Percentiles rank a stretch among this genome's conserved stretches.
Conservation (phyloP, 1,140 invertebrate species). For the Octopus sinensis region DNA sequence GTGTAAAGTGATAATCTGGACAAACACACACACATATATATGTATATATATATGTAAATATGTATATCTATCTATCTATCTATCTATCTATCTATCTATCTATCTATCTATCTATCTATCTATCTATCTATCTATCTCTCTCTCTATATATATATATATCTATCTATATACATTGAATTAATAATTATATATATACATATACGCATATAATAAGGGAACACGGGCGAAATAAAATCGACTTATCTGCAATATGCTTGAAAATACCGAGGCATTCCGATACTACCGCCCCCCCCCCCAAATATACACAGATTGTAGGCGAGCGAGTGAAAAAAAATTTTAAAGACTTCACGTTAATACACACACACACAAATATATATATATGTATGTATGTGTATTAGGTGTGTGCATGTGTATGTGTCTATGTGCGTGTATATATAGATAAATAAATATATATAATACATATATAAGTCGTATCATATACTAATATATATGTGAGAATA, state of each 20-base stretch:
- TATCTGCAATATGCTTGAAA: too few species aligned
- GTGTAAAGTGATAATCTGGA: neutral
- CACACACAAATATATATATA: neutral
- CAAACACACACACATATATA: neutral
- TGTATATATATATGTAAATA: neutral
- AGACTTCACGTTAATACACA: too few species aligned
- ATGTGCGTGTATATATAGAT: neutral
- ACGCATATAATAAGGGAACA: too few species aligned
- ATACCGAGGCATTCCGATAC: too few species aligned
- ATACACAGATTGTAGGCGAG: too few species aligned
- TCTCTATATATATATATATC: too few species aligned
- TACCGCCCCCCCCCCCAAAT: too few species aligned
- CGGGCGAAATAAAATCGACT: too few species aligned
- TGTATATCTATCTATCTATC: neutral
- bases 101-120: neutral
- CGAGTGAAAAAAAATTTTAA: too few species aligned
- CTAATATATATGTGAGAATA: neutral
- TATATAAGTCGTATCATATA: neutral
- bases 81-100: slow-evolving; percentile 3
- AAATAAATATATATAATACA: neutral
- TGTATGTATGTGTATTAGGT: neutral
- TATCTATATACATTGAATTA: neutral
- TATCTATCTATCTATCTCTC: too few species aligned
- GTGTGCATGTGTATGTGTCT: neutral
- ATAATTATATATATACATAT: too few species aligned